Evolutionary conservation across 1,140 invertebrate species (phyloP).

Genomic region (Chironomus striatipennis): DNA sequence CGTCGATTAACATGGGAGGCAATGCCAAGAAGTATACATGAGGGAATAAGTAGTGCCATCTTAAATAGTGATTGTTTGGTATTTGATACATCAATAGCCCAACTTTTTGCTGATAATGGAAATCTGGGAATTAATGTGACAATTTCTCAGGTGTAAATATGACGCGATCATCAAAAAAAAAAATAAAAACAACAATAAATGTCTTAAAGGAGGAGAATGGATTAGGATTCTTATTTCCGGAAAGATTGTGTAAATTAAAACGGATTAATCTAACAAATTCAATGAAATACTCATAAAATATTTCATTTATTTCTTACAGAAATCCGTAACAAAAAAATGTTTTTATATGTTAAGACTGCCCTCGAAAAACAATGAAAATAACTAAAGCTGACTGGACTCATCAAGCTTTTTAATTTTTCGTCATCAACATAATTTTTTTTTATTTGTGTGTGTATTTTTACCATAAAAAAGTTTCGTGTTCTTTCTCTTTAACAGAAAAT

Average conservation of each 20-base stretch:
- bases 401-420: neutral
- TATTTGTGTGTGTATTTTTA: constrained; percentile 3
- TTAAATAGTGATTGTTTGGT: constrained; percentile 97
- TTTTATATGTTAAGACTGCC: neutral
- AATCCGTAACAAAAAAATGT: neutral
- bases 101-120: constrained; percentile 97
- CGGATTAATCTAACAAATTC: too few species aligned
- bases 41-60: constrained; percentile 97
- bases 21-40: constrained; percentile 95
- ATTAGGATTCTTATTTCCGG: too few species aligned
- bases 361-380: neutral
- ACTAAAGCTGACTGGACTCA: neutral
- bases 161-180: neutral
- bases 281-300: neutral
- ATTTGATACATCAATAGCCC: constrained; percentile 96
- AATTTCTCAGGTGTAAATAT: constrained; percentile 73
- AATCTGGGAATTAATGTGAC: constrained; percentile 99
- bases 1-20: constrained; percentile 97
- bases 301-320: neutral
- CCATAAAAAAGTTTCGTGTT: constrained; percentile 7
- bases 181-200: neutral
- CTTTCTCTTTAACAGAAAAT: neutral
- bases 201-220: neutral
- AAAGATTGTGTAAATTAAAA: neutral
- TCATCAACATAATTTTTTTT: neutral